A percentile compares a stretch with the other conserved stretches of the same genome.
Conservation (phyloP, 2,113 vertebrate species). For the Cyprichromis sp. region DNA sequence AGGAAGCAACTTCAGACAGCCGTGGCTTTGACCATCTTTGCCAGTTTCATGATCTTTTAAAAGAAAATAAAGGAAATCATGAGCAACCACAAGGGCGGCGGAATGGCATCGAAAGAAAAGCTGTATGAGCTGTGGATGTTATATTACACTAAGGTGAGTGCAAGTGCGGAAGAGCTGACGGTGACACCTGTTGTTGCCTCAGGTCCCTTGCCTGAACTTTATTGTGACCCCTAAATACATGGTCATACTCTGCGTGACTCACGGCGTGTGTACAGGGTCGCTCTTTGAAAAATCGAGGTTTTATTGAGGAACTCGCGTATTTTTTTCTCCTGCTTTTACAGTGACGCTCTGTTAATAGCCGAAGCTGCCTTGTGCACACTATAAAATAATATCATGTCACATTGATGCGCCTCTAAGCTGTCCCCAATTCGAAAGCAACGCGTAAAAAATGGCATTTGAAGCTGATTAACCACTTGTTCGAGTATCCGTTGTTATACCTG, state of each 20-base stretch:
- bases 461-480: neutral
- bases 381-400: neutral
- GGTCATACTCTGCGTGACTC: neutral
- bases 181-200: constrained; percentile 63
- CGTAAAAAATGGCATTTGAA: neutral
- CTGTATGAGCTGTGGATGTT: constrained; percentile 90
- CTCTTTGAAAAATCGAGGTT: neutral
- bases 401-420: neutral
- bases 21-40: neutral
- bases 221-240: neutral
- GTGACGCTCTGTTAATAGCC: neutral
- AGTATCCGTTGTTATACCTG: constrained; percentile 20
- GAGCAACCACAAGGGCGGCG: constrained; percentile 45
- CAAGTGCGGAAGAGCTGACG: constrained; percentile 34
- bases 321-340: neutral
- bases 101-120: constrained; percentile 85
- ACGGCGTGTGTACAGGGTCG: neutral
- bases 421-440: neutral
- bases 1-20: constrained; percentile 34
- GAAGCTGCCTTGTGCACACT: neutral
- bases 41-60: constrained; percentile 24
- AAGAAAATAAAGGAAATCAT: neutral
- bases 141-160: constrained; percentile 87
- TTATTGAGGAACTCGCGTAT: constrained; percentile 4
- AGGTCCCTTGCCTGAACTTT: constrained; percentile 9